Evolutionary conservation across 2,797 vertebrate genomes (phyloP), one percentile per base, ranked within the genome.

Genomic region (Eidolon dupreanum): DNA sequence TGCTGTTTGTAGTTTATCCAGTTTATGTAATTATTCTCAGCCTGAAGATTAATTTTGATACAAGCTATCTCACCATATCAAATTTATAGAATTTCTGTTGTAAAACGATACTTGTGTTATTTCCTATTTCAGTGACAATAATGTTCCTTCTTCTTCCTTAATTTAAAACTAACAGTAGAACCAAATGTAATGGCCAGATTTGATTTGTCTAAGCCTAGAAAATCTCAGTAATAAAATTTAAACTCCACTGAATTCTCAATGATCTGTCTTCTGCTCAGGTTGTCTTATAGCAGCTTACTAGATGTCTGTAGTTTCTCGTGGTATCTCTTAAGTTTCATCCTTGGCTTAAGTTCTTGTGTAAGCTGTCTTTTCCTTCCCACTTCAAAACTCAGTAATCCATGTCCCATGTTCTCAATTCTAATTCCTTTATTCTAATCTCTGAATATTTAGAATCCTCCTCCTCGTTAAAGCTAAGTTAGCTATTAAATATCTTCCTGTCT

Each of bases 161-260:
- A 49, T 1, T 59, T 36, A 88, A 26, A 81, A 75, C 5, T 85
- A 77, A 41, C 9, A 28, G n/a, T 55, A 13, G 26, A 13, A 71
- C 20, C 38, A 59, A 75, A n/a, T 11, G 6, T 11, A 61, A 38
- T 43, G 10, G 74, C 41, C 77, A 61, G 46, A 63, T 36, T 38
- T 70, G 9, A 87, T 74, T 90, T 93, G 41, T 83, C n/a, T 94
- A 83, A 93, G 12, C 36, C 74, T 79, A 63, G n/a, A 33, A 85
- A 75, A 51, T 85, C 17, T 28, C 53, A 79, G 28, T 68, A 28
- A 55, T 86, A 41, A 88, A 66, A 59, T 75, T 38, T 46, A 77
- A 53, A 57, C 22, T 75, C 22, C 26, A 3, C 36, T 33, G 43
- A 71, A 31, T 36, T 86, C 59, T 55, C 28, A n/a, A 9, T 28